phyloP scores from a whole-genome alignment of 53 echinoderm and acorn worm genomes.

The Arbacia lixula region DNA sequence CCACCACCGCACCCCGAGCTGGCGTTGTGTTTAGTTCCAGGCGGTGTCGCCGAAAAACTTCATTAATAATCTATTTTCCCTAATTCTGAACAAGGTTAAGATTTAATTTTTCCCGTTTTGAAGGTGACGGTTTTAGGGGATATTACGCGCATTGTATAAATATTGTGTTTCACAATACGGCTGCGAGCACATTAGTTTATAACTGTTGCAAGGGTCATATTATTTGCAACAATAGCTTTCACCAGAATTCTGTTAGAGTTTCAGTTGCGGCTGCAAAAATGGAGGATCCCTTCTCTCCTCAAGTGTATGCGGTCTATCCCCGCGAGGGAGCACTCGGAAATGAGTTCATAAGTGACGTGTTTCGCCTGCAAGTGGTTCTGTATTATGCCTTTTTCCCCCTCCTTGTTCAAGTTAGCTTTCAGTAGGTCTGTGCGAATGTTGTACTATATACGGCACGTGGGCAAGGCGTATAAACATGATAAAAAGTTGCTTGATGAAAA shows the following conservation, averaged over 20 bases:
- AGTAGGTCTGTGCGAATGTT: no score
- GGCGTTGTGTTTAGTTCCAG: conserved; percentile 47
- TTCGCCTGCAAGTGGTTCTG: no score
- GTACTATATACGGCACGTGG: no score
- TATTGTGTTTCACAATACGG: conserved; percentile 50
- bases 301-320: no score
- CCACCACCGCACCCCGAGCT: neutral
- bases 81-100: conserved; percentile 8
- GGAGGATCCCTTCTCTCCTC: no score
- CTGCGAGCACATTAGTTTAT: conserved; percentile 23
- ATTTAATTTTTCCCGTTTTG: neutral
- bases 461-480: no score
- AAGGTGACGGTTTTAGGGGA: neutral
- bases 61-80: conserved; percentile 48
- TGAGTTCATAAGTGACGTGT: no score
- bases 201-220: conserved; percentile 39
- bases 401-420: no score
- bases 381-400: no score
- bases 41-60: conserved; percentile 40
- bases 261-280: conserved; percentile 12
- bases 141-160: conserved; percentile 46
- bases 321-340: no score
- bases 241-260: conserved; percentile 26
- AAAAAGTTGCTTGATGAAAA: no score
- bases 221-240: conserved; percentile 46